These are phyloP conservation scores for Neotoxoptera formosana DNA, from an alignment of 1,140 invertebrate genomes.

Conservation along the genomic window DNA sequence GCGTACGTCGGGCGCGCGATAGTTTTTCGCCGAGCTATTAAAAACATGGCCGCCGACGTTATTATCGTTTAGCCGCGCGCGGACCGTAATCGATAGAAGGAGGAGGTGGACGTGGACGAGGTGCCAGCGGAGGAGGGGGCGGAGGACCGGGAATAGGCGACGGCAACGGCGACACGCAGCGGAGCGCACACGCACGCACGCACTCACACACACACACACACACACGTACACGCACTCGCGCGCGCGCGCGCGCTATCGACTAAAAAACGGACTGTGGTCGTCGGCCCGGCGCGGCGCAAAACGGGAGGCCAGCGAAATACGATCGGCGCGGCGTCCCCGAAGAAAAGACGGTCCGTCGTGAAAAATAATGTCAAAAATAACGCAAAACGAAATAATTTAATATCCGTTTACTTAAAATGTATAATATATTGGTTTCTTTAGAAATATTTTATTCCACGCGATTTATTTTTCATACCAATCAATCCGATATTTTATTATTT, in stretches of 20 bases:
- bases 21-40: neutral
- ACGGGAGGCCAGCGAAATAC: neutral
- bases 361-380: too few relatives aligned
- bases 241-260: neutral
- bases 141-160: too few relatives aligned
- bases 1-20: neutral
- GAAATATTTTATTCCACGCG: too few relatives aligned
- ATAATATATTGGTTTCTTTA: too few relatives aligned
- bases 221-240: too few relatives aligned
- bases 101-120: neutral
- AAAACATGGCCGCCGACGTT: constrained; percentile 30
- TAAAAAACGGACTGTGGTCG: neutral
- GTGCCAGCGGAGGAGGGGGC: too few relatives aligned
- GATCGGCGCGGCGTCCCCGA: neutral
- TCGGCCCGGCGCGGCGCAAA: neutral
- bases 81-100: neutral
- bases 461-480: too few relatives aligned
- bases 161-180: neutral
- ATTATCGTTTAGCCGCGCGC: neutral
- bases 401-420: too few relatives aligned
- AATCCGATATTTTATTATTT: too few relatives aligned
- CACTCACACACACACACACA: too few relatives aligned
- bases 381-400: too few relatives aligned
- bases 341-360: neutral
- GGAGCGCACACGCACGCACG: neutral